Evolutionary conservation across 2,888 invertebrate genomes (phyloP).

Genomic region (Pristionchus maxplancki): DNA sequence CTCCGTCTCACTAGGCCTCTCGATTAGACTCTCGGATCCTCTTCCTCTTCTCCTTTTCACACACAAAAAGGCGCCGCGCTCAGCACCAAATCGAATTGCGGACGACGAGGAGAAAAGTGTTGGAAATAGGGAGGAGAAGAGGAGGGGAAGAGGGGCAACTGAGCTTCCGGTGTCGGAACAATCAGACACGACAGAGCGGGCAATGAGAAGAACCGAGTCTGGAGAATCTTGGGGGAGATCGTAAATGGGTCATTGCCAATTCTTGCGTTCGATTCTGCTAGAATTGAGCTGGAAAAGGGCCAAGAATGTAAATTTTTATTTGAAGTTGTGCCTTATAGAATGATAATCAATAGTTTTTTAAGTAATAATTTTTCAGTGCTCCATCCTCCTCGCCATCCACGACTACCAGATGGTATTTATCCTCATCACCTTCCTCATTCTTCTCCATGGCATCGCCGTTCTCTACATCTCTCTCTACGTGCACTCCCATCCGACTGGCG

Average conservation of each 20-base stretch:
- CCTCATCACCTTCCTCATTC: conserved; percentile 61
- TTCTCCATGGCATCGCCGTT: conserved; percentile 56
- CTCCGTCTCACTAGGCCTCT: background rate
- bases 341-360: too few relatives aligned
- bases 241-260: background rate
- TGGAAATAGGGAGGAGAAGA: background rate
- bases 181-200: background rate
- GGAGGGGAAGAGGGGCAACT: background rate
- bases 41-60: conserved; percentile 9
- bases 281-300: background rate
- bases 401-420: conserved; percentile 57
- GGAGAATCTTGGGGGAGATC: background rate
- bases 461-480: background rate
- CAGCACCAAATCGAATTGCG: conserved; percentile 30
- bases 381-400: conserved; percentile 60
- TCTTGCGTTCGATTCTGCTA: background rate
- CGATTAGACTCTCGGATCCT: background rate
- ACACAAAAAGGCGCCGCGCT: background rate
- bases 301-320: background rate
- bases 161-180: conserved; percentile 28
- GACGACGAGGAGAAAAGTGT: conserved; percentile 3
- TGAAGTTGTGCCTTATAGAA: too few relatives aligned
- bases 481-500: background rate
- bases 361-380: conserved; percentile 57
- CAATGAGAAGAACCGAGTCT: background rate